Conservation (phyloP, 2,797 vertebrate genomes). For the Hyperoplus lanceolatus region DNA sequence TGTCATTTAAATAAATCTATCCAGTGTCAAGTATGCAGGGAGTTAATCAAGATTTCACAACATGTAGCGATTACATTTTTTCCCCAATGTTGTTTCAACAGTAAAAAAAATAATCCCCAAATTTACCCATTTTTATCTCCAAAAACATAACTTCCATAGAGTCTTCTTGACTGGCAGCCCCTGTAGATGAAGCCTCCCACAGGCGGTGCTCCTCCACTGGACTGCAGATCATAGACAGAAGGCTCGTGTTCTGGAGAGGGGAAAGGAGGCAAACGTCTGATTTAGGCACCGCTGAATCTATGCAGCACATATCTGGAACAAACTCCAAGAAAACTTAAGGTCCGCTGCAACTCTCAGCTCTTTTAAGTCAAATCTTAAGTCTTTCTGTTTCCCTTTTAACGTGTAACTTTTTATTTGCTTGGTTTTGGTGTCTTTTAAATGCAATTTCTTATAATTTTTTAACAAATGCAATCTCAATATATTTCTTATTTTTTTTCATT, state of each 20-base stretch:
- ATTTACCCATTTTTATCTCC: slow-evolving; percentile 96
- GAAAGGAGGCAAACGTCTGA: slow-evolving; percentile 25
- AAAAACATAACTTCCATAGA: slow-evolving; percentile 96
- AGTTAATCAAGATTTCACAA: slow-evolving; percentile 29
- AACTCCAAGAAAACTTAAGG: background rate
- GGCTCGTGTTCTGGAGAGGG: slow-evolving; percentile 92
- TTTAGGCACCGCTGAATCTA: slow-evolving; percentile 17
- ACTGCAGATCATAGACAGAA: slow-evolving; percentile 95
- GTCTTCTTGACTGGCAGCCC: slow-evolving; percentile 96
- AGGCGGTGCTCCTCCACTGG: slow-evolving; percentile 90
- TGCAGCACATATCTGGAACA: slow-evolving; percentile 1
- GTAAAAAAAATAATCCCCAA: background rate
- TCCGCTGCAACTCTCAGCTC: no score
- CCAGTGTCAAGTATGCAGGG: slow-evolving; percentile 2
- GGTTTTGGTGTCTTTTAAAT: no score
- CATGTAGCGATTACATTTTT: background rate
- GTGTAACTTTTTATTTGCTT: no score
- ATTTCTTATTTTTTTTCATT: no score
- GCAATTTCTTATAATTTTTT: no score
- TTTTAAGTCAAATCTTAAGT: no score
- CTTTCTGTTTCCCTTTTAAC: no score
- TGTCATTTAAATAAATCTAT: slow-evolving; percentile 6
- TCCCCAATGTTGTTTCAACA: background rate
- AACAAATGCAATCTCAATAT: no score
- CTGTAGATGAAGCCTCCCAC: slow-evolving; percentile 97